Conservation (phyloP, 2,113 vertebrate genomes). For the Paradisaea rubra region DNA sequence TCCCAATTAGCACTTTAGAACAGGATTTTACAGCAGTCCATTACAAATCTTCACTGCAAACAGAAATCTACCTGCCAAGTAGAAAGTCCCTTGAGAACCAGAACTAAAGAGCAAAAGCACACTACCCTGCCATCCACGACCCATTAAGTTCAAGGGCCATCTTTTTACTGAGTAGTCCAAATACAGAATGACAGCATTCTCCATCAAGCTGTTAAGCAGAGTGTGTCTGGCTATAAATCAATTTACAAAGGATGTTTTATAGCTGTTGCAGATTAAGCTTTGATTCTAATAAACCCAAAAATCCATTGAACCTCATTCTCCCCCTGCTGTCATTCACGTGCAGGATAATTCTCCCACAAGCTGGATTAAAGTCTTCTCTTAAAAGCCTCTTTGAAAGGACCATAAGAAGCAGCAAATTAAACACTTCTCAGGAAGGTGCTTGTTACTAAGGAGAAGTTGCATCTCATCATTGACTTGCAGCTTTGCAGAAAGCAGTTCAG, state of each 20-base stretch:
- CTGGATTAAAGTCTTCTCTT: conserved; percentile 25
- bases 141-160: not conserved
- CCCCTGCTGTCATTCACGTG: not conserved
- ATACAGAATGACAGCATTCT: not conserved
- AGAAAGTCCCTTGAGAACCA: not conserved
- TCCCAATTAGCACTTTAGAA: not conserved
- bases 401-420: not conserved
- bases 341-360: conserved; percentile 10
- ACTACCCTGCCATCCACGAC: not conserved
- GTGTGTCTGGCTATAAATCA: not conserved
- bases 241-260: not conserved
- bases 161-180: not conserved
- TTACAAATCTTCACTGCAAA: not conserved
- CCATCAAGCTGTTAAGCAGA: not conserved
- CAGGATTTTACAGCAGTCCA: not conserved
- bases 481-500: not conserved
- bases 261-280: not conserved
- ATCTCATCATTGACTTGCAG: not conserved
- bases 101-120: not conserved
- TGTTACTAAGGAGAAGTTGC: not conserved
- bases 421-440: not conserved
- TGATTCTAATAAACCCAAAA: not conserved
- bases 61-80: not conserved
- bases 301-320: not conserved
- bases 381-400: conserved; percentile 1